Evolutionary conservation across 2,797 vertebrate species (phyloP).

Genomic region (Poecilia velifera): DNA sequence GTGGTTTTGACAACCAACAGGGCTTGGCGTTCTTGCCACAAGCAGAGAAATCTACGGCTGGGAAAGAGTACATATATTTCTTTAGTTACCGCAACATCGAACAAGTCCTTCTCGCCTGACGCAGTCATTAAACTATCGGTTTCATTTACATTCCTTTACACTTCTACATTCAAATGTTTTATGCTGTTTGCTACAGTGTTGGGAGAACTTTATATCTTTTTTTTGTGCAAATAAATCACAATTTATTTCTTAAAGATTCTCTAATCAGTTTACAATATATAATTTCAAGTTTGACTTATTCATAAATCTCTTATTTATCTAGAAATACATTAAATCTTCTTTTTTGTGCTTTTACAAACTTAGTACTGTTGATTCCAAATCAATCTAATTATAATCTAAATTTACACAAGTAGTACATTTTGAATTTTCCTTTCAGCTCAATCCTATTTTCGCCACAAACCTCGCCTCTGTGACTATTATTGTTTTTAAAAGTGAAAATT

Average conservation of each 20-base stretch:
- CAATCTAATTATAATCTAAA: not conserved
- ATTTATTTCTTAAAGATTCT: not conserved
- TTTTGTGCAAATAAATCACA: not conserved
- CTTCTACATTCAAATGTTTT: not conserved
- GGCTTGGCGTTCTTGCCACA: not conserved
- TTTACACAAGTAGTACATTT: not conserved
- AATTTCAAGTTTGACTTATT: not conserved
- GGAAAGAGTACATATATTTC: not conserved
- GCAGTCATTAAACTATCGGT: not conserved
- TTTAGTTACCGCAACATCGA: not conserved
- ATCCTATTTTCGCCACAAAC: not conserved
- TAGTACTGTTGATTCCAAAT: not conserved
- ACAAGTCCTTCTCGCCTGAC: not conserved
- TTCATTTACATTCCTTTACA: not conserved
- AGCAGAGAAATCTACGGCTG: not conserved
- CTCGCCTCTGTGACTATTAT: not conserved
- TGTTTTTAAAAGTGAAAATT: not conserved
- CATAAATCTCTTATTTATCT: not conserved
- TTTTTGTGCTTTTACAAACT: not conserved
- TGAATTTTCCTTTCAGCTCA: not conserved
- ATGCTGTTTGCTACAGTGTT: not conserved
- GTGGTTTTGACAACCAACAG: not conserved
- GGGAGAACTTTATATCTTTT: not conserved
- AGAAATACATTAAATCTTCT: not conserved
- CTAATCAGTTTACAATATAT: not conserved